A percentile compares a stretch with the other conserved stretches of the same genome.
Evolutionary conservation across 2,113 vertebrate genomes (phyloP).

Genomic region (Fregata magnificens): DNA sequence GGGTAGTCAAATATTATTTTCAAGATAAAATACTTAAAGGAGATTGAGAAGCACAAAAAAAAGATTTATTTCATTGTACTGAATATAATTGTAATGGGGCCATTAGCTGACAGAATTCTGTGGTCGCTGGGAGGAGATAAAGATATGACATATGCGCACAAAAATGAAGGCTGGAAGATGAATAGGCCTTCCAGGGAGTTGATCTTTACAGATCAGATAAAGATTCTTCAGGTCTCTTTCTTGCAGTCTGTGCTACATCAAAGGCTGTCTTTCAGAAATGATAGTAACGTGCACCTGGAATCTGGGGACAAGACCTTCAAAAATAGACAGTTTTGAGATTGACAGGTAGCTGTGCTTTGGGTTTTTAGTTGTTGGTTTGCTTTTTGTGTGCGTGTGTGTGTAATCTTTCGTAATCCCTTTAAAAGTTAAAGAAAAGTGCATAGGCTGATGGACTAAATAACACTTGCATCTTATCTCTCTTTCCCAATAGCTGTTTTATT

Average conservation of each 20-base stretch:
- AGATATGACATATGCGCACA: background rate
- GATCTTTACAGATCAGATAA: conserved; percentile 76
- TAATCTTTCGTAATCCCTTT: background rate
- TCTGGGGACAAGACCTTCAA: background rate
- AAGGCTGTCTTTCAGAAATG: conserved; percentile 43
- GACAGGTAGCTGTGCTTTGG: background rate
- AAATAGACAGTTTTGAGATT: background rate
- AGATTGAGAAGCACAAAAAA: background rate
- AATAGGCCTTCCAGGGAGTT: conserved; percentile 59
- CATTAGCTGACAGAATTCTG: conserved; percentile 28
- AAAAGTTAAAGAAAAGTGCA: background rate
- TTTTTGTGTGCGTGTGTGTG: background rate
- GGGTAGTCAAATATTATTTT: background rate
- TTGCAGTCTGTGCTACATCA: conserved; percentile 7
- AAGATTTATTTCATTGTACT: background rate
- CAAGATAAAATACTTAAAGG: background rate
- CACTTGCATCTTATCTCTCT: background rate
- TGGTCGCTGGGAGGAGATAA: conserved; percentile 37
- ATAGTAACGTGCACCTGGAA: background rate
- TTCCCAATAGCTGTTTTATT: background rate
- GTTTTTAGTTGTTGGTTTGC: background rate
- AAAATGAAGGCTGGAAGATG: conserved; percentile 33
- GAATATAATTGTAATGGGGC: background rate
- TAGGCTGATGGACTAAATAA: background rate
- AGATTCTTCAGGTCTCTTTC: background rate